These are phyloP conservation scores for Todus mexicanus DNA, from an alignment of 2,797 vertebrate species.

Conservation along the genomic window DNA sequence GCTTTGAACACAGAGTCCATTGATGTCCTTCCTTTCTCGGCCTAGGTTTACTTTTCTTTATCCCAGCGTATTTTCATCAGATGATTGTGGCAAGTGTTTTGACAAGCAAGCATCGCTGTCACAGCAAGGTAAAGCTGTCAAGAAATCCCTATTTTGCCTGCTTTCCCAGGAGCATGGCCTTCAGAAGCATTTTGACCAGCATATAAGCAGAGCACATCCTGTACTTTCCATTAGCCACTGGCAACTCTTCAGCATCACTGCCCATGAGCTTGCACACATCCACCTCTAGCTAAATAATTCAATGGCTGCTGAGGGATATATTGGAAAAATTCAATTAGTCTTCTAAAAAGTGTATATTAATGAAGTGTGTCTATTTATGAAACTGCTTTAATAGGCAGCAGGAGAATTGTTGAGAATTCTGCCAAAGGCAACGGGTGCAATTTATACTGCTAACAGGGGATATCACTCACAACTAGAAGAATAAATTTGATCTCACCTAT, in stretches of 20 bases:
- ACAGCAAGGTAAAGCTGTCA: neutral
- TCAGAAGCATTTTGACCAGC: neutral
- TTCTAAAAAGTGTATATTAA: slow-evolving; percentile 45
- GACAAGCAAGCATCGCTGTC: neutral
- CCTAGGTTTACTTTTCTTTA: neutral
- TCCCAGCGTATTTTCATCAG: neutral
- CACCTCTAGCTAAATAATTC: slow-evolving; percentile 35
- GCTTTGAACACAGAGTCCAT: neutral
- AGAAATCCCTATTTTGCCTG: neutral
- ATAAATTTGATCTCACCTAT: slow-evolving; percentile 16
- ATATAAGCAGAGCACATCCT: neutral
- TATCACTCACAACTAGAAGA: slow-evolving; percentile 23
- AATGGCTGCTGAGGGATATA: slow-evolving; percentile 21
- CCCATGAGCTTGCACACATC: neutral
- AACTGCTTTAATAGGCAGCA: slow-evolving; percentile 30
- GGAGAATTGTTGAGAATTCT: slow-evolving; percentile 36
- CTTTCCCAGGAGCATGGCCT: neutral
- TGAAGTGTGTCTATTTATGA: slow-evolving; percentile 50
- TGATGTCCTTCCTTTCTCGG: neutral
- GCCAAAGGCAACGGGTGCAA: slow-evolving; percentile 21
- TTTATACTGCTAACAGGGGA: slow-evolving; percentile 27
- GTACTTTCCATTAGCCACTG: neutral
- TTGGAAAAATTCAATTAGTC: slow-evolving; percentile 40
- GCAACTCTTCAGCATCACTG: neutral
- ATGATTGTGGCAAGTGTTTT: neutral